A percentile compares a stretch with the other conserved stretches of the same genome.
phyloP scores from a whole-genome alignment of 2,797 vertebrate species.

The Enteromius radiatus region DNA sequence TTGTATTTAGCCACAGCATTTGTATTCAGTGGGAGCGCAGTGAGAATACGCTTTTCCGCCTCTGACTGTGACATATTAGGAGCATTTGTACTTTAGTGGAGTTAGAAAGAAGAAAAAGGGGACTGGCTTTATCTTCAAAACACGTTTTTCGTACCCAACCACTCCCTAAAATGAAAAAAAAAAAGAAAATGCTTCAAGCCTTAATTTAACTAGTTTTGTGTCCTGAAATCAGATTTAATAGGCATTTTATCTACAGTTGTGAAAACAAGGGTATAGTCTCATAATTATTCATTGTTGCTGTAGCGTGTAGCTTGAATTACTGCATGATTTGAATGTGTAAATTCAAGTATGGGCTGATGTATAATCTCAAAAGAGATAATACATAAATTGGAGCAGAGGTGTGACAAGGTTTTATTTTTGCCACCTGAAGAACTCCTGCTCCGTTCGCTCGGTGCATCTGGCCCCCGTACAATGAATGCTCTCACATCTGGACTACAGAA shows the following conservation, averaged over 20 bases:
- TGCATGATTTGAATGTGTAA: constrained; percentile 63
- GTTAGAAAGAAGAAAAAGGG: background rate
- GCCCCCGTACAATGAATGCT: constrained; percentile 75
- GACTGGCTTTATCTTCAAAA: constrained; percentile 33
- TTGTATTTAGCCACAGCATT: background rate
- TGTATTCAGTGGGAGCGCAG: constrained; percentile 7
- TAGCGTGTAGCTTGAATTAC: constrained; percentile 65
- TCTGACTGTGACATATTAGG: constrained; percentile 13
- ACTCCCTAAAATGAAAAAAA: constrained; percentile 28
- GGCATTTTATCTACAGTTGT: constrained; percentile 48
- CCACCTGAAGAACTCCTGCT: constrained; percentile 21
- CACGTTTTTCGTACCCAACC: background rate
- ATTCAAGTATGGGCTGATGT: constrained; percentile 58
- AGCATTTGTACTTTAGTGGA: constrained; percentile 23
- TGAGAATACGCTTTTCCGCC: constrained; percentile 1
- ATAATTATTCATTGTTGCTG: constrained; percentile 62
- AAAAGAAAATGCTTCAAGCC: constrained; percentile 29
- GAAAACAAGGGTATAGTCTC: constrained; percentile 53
- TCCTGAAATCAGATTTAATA: constrained; percentile 43
- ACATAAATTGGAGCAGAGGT: constrained; percentile 64
- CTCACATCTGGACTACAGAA: constrained; percentile 77
- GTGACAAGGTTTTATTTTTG: constrained; percentile 57
- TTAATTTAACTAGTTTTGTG: constrained; percentile 45
- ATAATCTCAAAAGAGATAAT: constrained; percentile 59
- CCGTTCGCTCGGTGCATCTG: constrained; percentile 63